Percentiles rank a stretch among this genome's conserved stretches.
phyloP scores from a whole-genome alignment of 2,888 invertebrate genomes.

The Ectemnius cavifrons region DNA sequence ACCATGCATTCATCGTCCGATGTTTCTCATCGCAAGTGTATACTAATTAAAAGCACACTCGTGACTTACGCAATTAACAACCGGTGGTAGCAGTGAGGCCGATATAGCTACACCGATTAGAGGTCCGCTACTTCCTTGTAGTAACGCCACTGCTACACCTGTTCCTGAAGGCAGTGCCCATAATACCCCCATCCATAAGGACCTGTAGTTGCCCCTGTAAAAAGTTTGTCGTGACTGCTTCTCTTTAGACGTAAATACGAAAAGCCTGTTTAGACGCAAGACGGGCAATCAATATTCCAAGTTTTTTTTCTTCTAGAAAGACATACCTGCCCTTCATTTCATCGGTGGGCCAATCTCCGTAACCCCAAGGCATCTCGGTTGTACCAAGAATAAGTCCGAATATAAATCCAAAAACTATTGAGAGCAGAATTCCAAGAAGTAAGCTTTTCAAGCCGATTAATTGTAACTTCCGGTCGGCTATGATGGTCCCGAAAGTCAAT shows the following conservation, averaged over 20 bases:
- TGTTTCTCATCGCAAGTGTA: not conserved
- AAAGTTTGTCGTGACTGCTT: not conserved
- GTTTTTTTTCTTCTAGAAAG: not conserved
- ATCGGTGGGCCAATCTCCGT: constrained; percentile 87
- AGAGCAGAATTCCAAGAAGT: constrained; percentile 85
- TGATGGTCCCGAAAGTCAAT: constrained; percentile 90
- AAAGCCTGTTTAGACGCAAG: too few species aligned
- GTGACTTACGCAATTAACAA: constrained; percentile 88
- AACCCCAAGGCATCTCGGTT: constrained; percentile 88
- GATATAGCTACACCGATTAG: constrained; percentile 94
- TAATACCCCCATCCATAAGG: constrained; percentile 87
- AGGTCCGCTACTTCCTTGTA: constrained; percentile 91
- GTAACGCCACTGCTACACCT: constrained; percentile 90
- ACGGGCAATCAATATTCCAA: too few species aligned
- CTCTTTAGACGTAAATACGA: too few species aligned
- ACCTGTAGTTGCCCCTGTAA: constrained; percentile 84
- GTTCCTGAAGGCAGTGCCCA: constrained; percentile 88
- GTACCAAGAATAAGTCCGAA: constrained; percentile 87
- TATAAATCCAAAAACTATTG: constrained; percentile 88
- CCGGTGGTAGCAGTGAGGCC: constrained; percentile 90
- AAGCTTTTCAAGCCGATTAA: constrained; percentile 86
- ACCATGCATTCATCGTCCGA: constrained; percentile 10
- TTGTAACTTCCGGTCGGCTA: constrained; percentile 85
- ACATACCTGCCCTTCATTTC: constrained; percentile 87
- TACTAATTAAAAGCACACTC: not conserved